Conservation (phyloP, 2,797 vertebrate species). For the Cossypha caffra region DNA sequence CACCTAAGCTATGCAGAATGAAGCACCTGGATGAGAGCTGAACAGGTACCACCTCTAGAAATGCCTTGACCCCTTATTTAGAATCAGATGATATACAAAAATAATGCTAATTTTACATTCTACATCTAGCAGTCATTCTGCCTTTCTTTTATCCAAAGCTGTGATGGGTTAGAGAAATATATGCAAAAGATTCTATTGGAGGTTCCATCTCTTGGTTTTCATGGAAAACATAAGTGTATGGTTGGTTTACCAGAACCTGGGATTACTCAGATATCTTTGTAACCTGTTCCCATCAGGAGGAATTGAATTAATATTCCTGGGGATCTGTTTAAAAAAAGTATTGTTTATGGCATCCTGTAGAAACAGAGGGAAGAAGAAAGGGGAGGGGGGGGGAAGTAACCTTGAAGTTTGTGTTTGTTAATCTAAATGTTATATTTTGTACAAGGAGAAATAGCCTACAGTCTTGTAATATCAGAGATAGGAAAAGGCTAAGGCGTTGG, state of each 20-base stretch:
- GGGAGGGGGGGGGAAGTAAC: rapidly evolving
- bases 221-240: not conserved
- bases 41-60: not conserved
- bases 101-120: not conserved
- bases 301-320: not conserved
- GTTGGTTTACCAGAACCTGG: not conserved
- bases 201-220: not conserved
- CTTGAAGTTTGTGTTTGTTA: not conserved
- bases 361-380: not conserved
- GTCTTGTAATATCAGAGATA: not conserved
- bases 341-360: not conserved
- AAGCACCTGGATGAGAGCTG: not conserved
- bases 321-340: not conserved
- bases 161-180: not conserved
- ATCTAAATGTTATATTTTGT: not conserved
- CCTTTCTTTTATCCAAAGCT: not conserved
- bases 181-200: not conserved
- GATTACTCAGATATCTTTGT: not conserved
- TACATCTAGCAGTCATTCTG: not conserved
- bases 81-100: not conserved
- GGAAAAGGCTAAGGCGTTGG: not conserved
- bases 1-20: not conserved
- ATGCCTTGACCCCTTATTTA: not conserved
- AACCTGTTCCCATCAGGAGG: not conserved
- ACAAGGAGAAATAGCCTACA: not conserved